These are phyloP conservation scores for Cyclopterus lumpus DNA, from an alignment of 2,797 vertebrate species.

Conservation along the genomic window DNA sequence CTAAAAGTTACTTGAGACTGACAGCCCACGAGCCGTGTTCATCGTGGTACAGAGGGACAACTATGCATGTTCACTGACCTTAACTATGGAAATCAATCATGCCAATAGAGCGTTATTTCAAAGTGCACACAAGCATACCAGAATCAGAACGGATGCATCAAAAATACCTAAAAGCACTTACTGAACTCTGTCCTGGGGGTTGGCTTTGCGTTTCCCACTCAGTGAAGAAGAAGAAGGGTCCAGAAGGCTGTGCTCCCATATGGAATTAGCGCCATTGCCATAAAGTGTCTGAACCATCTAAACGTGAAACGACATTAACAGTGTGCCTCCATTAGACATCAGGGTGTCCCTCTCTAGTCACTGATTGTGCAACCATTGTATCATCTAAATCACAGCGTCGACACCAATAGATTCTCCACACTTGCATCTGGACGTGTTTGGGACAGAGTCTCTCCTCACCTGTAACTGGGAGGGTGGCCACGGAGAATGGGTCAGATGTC, in stretches of 20 bases:
- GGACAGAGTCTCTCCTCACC: constrained; percentile 79
- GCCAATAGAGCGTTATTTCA: constrained; percentile 32
- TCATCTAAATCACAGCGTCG: not conserved
- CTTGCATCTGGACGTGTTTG: not conserved
- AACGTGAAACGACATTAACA: constrained; percentile 18
- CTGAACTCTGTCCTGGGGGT: constrained; percentile 98
- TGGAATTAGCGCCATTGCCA: constrained; percentile 97
- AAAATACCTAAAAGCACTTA: constrained; percentile 82
- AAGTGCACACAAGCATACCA: constrained; percentile 32
- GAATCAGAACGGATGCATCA: constrained; percentile 31
- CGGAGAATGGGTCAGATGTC: constrained; percentile 92
- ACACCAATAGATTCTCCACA: not conserved
- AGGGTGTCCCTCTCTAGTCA: not conserved
- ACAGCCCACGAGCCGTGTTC: constrained; percentile 27
- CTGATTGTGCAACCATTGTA: not conserved
- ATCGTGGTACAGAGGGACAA: constrained; percentile 2
- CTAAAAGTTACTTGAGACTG: constrained; percentile 14
- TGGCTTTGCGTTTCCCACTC: constrained; percentile 96
- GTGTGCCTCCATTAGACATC: not conserved
- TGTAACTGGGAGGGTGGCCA: constrained; percentile 95
- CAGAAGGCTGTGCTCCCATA: constrained; percentile 98
- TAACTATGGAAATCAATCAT: constrained; percentile 52
- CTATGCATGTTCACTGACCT: constrained; percentile 60
- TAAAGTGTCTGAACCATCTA: constrained; percentile 98
- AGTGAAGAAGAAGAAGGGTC: constrained; percentile 94